Base-by-base conservation (phyloP, 2,797 vertebrate genomes). In the Chanos chanos region DNA sequence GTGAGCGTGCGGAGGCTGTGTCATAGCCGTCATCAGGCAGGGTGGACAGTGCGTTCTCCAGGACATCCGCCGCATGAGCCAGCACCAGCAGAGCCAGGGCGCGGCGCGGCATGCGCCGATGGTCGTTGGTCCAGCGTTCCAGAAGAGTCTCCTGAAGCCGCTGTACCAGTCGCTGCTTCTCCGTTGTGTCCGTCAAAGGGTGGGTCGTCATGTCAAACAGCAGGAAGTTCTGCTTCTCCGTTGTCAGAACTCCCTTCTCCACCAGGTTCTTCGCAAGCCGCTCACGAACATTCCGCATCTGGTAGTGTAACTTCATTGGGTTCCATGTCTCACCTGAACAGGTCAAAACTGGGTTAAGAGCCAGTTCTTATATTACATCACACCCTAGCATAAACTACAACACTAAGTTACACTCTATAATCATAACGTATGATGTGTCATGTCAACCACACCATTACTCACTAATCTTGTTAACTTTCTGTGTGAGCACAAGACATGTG, bases 141-240 rank as follows among this genome's bases (percentile, higher is more conserved):
- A 93, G 78, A 1, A 93, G 62, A 2, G 82, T 81, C 5, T 87
- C 89, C 66, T 92, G 91, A 0, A 92, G 75, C 36, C 79, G 86
- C 61, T 76, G 84, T 24, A 93, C 72, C 69, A 93, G 66, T 5
- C 89, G 83, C 66, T 89, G 89, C 75, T 93, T 93, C 80, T 91
- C 87, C 0, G 79, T 78, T 49, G 66, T 51, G 10, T 92, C 89
- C 2, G 92, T 96, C 74, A 98, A 91, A 1, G 95, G 95, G 77
- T 98, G 95, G 0, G 94, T 98, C 22, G 92, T 98, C 95, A 98
- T 97, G 86, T 96, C 94, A 76, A 98, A 98, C 44, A 97, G 92
- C 62, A 98, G 85, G 80, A 97, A 98, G 89, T 95, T 98, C 84
- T 98, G 95, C 84, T 98, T 98, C 87, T 97, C 94, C 13, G 94